These are phyloP conservation scores for Ecdyonurus torrentis DNA, from an alignment of 2,888 invertebrate species.

Conservation along the genomic window DNA sequence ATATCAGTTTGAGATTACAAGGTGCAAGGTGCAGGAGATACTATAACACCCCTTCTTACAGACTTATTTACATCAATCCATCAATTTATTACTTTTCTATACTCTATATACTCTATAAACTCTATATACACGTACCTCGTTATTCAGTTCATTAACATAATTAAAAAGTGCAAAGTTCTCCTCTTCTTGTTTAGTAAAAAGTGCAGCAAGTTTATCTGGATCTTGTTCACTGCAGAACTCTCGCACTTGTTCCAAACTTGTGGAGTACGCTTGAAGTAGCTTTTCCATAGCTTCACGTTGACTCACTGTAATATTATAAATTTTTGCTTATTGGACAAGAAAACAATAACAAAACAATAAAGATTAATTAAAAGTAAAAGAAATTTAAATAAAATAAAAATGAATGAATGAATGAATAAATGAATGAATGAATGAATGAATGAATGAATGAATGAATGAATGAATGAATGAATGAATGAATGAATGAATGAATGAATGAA, in stretches of 20 bases:
- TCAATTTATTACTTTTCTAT: no score
- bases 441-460: no score
- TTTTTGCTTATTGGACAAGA: no score
- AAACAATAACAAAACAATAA: no score
- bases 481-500: no score
- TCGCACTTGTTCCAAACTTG: slow-evolving; percentile 58
- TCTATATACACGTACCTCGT: slow-evolving; percentile 29
- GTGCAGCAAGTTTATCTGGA: slow-evolving; percentile 36
- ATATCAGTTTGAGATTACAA: neutral
- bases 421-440: no score
- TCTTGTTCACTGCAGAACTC: slow-evolving; percentile 25
- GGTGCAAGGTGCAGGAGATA: neutral
- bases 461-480: no score
- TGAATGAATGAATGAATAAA: no score
- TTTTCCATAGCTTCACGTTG: slow-evolving; percentile 51
- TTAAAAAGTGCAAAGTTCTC: slow-evolving; percentile 85
- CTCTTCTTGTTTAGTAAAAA: slow-evolving; percentile 71
- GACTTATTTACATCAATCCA: neutral
- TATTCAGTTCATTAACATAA: slow-evolving; percentile 78
- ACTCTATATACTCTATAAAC: neutral
- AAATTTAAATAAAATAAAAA: no score
- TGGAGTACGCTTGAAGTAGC: slow-evolving; percentile 52
- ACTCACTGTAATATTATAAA: slow-evolving; percentile 23
- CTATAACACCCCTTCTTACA: neutral
- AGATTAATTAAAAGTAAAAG: no score